A percentile compares a stretch with the other conserved stretches of the same genome.
Evolutionary conservation across 2,797 vertebrate species (phyloP).

Genomic region (Philypnodon macrostomus): DNA sequence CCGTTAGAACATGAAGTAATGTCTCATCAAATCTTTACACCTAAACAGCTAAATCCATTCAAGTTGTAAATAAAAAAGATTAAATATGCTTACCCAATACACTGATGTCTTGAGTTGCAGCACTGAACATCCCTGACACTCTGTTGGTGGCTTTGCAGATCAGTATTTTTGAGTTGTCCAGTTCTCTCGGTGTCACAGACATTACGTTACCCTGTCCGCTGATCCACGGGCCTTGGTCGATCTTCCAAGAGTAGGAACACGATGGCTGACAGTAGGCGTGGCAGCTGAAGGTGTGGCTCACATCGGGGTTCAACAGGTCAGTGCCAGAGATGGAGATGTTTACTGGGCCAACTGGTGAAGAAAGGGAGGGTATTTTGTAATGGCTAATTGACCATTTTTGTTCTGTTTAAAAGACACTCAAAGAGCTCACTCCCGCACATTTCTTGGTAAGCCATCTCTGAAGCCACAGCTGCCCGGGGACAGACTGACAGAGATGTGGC

Average conservation of each 20-base stretch:
- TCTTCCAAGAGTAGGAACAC: constrained; percentile 50
- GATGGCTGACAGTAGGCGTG: constrained; percentile 51
- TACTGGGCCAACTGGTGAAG: constrained; percentile 46
- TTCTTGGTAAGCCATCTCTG: no score
- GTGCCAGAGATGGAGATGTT: constrained; percentile 51
- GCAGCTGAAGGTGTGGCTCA: constrained; percentile 51
- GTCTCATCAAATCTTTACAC: no score
- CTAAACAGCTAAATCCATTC: no score
- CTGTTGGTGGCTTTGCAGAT: constrained; percentile 52
- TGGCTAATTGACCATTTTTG: no score
- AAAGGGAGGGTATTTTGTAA: constrained; percentile 7
- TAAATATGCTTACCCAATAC: constrained; percentile 33
- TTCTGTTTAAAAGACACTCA: no score
- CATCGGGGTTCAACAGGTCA: constrained; percentile 19
- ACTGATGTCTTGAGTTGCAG: constrained; percentile 3
- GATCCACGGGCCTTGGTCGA: constrained; percentile 35
- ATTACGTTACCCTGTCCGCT: constrained; percentile 39
- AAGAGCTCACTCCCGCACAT: no score
- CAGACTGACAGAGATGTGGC: no score
- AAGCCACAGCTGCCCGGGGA: no score
- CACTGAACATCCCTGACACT: constrained; percentile 38
- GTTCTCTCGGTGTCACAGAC: constrained; percentile 28
- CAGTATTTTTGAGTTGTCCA: constrained; percentile 12
- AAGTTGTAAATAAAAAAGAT: neutral
- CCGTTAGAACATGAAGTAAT: no score